Conservation (phyloP, 2,888 invertebrate species). For the Nysson spinosus region DNA sequence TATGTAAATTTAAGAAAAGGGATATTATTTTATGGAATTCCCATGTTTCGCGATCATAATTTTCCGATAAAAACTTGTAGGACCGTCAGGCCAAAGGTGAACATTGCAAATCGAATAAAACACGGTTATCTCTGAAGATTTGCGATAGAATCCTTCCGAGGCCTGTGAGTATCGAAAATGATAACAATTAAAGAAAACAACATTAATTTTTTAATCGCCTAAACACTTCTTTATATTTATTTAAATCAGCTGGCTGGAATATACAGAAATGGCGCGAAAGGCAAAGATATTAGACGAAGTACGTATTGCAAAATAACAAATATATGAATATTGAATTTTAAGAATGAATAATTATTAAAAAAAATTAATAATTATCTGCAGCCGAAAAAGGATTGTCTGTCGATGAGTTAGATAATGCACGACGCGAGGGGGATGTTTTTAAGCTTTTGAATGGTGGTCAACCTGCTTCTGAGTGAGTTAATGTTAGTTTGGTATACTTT, state of each 20-base stretch:
- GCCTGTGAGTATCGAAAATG: slow-evolving; percentile 14
- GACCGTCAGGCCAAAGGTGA: slow-evolving; percentile 20
- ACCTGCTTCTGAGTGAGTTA: slow-evolving; percentile 25
- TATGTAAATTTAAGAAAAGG: slow-evolving; percentile 18
- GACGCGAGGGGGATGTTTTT: slow-evolving; percentile 21
- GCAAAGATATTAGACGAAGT: slow-evolving; percentile 38
- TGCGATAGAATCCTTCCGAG: slow-evolving; percentile 30
- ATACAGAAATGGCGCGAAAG: slow-evolving; percentile 36
- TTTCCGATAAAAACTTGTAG: slow-evolving; percentile 5
- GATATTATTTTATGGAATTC: not conserved
- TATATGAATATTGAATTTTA: not conserved
- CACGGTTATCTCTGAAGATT: not conserved
- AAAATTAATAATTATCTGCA: not conserved
- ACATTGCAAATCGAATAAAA: not conserved
- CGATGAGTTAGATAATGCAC: slow-evolving; percentile 23
- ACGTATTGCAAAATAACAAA: not conserved
- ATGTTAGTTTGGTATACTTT: too few species aligned
- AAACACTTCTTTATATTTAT: not conserved
- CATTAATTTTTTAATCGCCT: not conserved
- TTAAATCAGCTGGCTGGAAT: slow-evolving; percentile 20
- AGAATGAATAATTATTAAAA: not conserved
- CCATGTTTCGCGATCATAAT: not conserved
- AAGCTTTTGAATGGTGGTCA: slow-evolving; percentile 34
- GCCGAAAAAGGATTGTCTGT: not conserved
- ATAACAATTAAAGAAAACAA: not conserved